Percentiles rank a stretch among this genome's conserved stretches.
These are phyloP conservation scores for Cavia porcellus DNA, from an alignment of 2,113 vertebrate species.

Conservation along the genomic window DNA sequence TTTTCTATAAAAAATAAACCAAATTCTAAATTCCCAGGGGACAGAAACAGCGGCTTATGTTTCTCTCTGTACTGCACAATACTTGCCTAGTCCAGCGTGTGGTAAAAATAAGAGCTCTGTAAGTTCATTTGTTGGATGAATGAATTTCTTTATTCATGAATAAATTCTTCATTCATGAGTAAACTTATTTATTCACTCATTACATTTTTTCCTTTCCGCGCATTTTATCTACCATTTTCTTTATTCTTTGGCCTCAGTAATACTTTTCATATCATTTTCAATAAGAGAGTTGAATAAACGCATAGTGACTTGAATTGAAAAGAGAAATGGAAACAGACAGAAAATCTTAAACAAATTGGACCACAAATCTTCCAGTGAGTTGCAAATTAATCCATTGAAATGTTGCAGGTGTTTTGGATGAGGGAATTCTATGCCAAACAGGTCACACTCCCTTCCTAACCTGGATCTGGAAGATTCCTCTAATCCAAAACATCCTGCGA, in stretches of 20 bases:
- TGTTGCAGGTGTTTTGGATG: constrained; percentile 78
- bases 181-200: constrained; percentile 75
- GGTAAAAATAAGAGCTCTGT: constrained; percentile 61
- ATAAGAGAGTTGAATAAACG: constrained; percentile 74
- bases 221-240: constrained; percentile 76
- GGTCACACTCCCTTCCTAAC: constrained; percentile 72
- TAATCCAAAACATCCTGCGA: constrained; percentile 79
- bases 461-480: constrained; percentile 50
- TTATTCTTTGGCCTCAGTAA: constrained; percentile 70
- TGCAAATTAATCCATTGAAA: constrained; percentile 79
- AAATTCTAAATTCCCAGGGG: constrained; percentile 54
- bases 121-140: constrained; percentile 79
- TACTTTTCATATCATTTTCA: constrained; percentile 77
- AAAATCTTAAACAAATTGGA: constrained; percentile 75
- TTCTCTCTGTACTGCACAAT: neutral
- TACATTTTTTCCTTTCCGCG: constrained; percentile 63
- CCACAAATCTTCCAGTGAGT: constrained; percentile 65
- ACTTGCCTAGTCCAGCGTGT: constrained; percentile 9
- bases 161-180: constrained; percentile 78
- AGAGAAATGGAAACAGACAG: constrained; percentile 67
- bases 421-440: constrained; percentile 59
- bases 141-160: constrained; percentile 81
- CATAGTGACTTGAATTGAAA: constrained; percentile 74
- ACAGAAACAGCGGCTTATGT: neutral
- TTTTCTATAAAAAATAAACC: constrained; percentile 60